These are phyloP conservation scores for Eupithecia vulgata DNA, from an alignment of 2,888 invertebrate genomes.

Conservation along the genomic window DNA sequence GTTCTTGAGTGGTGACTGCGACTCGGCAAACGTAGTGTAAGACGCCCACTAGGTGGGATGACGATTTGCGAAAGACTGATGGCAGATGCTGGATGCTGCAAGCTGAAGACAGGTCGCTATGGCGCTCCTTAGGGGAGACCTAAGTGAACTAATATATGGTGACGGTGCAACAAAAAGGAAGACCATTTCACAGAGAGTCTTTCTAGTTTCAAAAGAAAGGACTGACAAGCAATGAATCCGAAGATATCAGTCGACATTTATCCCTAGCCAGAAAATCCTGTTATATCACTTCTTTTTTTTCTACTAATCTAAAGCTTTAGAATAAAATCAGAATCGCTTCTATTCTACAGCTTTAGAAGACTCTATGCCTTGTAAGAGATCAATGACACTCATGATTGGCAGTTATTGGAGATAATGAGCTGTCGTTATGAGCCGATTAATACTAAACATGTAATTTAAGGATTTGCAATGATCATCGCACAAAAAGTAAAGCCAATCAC, in stretches of 20 bases:
- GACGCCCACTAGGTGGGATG: no score
- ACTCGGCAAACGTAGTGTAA: no score
- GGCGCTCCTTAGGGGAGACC: no score
- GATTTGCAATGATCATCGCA: conserved; percentile 41
- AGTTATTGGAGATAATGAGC: conserved; percentile 54
- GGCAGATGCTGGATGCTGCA: no score
- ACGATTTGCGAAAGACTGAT: no score
- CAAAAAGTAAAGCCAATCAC: conserved; percentile 35
- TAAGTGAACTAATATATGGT: no score
- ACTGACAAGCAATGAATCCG: no score
- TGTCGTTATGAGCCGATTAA: conserved; percentile 56
- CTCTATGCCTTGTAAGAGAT: conserved; percentile 44
- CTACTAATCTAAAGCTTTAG: not conserved
- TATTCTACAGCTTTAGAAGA: not conserved
- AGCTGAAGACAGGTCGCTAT: no score
- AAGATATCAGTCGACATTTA: not conserved
- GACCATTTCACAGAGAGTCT: not conserved
- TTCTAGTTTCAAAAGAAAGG: not conserved
- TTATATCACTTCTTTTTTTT: no score
- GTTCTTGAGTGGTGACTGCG: no score
- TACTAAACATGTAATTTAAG: conserved; percentile 53
- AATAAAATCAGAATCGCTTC: no score
- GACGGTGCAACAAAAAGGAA: not conserved
- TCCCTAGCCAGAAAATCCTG: not conserved
- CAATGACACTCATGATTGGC: conserved; percentile 63